Conservation (phyloP, 2,113 vertebrate species). For the Rhinoptilus africanus region DNA sequence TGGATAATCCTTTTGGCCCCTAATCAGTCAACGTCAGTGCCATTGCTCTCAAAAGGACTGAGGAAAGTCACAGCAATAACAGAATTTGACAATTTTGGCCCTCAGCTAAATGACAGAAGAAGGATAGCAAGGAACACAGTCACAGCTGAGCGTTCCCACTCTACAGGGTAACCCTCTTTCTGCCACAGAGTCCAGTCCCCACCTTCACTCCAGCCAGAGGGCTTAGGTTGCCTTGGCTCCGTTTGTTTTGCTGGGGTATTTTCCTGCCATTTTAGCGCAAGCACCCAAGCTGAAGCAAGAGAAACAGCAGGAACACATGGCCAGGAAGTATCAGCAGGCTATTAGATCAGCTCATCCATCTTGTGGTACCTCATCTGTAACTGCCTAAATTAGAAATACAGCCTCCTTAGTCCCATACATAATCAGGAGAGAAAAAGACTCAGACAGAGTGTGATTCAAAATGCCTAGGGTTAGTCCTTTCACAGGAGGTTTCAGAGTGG, state of each 20-base stretch:
- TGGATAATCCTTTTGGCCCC: neutral
- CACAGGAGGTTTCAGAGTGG: neutral
- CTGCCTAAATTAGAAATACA: conserved; percentile 41
- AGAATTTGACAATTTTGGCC: neutral
- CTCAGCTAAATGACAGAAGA: neutral
- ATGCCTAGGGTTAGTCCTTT: neutral
- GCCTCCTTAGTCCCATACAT: conserved; percentile 30
- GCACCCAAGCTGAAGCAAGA: conserved; percentile 23
- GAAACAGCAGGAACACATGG: conserved; percentile 25
- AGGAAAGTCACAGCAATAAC: neutral
- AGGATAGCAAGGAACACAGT: neutral
- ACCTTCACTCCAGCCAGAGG: neutral
- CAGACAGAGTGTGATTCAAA: neutral
- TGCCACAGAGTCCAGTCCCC: neutral
- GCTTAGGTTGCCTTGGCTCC: neutral
- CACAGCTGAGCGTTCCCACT: neutral
- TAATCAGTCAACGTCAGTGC: too few species aligned
- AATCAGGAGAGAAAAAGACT: conserved; percentile 10
- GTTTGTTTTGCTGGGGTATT: neutral
- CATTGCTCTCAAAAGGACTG: neutral
- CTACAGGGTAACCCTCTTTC: neutral
- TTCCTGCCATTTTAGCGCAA: neutral
- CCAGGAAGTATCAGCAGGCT: conserved; percentile 45
- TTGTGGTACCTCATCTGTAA: conserved; percentile 52
- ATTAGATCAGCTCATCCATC: conserved; percentile 54